A percentile compares a stretch with the other conserved stretches of the same genome.
These are phyloP conservation scores for Cephalopterus ornatus DNA, from an alignment of 2,113 vertebrate species.

Conservation along the genomic window DNA sequence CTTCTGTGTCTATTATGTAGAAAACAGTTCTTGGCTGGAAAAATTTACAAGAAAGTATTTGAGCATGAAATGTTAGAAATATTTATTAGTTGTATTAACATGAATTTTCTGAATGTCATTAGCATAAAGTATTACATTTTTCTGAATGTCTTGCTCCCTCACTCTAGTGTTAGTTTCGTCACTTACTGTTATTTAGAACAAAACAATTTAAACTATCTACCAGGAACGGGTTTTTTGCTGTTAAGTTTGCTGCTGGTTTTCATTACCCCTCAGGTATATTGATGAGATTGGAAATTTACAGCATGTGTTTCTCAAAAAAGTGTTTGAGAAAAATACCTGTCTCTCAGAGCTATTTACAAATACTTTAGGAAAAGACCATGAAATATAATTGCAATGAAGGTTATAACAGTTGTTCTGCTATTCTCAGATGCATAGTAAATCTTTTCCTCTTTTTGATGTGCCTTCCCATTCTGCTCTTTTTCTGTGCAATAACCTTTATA, in stretches of 20 bases:
- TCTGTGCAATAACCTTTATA: background rate
- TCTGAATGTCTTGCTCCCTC: background rate
- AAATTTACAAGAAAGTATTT: background rate
- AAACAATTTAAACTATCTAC: background rate
- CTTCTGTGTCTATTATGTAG: background rate
- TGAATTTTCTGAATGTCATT: background rate
- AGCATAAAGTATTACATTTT: slow-evolving; percentile 3
- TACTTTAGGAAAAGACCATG: background rate
- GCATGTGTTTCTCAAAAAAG: background rate
- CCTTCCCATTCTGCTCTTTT: background rate
- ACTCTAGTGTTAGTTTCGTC: background rate
- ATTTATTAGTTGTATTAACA: background rate
- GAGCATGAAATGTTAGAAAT: background rate
- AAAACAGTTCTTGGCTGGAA: background rate
- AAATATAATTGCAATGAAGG: background rate
- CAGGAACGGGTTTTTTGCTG: background rate
- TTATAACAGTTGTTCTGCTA: background rate
- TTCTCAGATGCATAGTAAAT: background rate
- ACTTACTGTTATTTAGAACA: background rate
- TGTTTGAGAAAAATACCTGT: background rate
- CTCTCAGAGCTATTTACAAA: background rate
- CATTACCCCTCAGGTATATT: background rate
- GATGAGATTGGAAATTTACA: slow-evolving; percentile 35
- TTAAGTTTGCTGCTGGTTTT: background rate
- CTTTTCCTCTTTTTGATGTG: background rate